A percentile compares a stretch with the other conserved stretches of the same genome.
phyloP scores from a whole-genome alignment of 2,113 vertebrate species.

The Monopterus albus region DNA sequence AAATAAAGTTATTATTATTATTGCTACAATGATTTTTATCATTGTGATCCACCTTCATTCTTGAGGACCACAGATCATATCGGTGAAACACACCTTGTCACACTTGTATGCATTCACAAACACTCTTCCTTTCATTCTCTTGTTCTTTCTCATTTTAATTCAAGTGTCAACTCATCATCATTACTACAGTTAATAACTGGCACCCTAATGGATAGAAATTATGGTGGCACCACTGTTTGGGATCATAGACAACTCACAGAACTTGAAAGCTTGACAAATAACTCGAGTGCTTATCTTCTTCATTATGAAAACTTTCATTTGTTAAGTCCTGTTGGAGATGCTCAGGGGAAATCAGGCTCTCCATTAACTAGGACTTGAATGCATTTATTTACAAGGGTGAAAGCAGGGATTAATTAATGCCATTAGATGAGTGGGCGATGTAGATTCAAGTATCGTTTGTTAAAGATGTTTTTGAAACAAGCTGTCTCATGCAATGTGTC shows the following conservation, averaged over 20 bases:
- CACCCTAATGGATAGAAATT: slow-evolving; percentile 12
- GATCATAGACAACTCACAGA: not conserved
- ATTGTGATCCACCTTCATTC: slow-evolving; percentile 17
- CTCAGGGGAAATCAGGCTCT: slow-evolving; percentile 67
- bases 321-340: slow-evolving; percentile 41
- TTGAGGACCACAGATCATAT: not conserved
- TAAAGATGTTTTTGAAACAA: slow-evolving; percentile 13
- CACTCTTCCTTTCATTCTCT: not conserved
- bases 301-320: slow-evolving; percentile 61
- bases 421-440: slow-evolving; percentile 27
- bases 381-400: slow-evolving; percentile 48
- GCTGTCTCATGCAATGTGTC: not conserved
- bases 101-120: slow-evolving; percentile 12
- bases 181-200: slow-evolving; percentile 18
- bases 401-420: slow-evolving; percentile 52
- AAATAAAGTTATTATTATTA: slow-evolving; percentile 48
- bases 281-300: slow-evolving; percentile 24
- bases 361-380: slow-evolving; percentile 40
- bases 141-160: slow-evolving; percentile 8
- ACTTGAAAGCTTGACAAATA: slow-evolving; percentile 38
- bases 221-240: slow-evolving; percentile 9
- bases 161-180: slow-evolving; percentile 17
- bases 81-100: slow-evolving; percentile 24
- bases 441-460: slow-evolving; percentile 48
- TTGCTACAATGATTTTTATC: slow-evolving; percentile 11